These are phyloP conservation scores for Eilema sororculum DNA, from an alignment of 2,888 invertebrate species.

Conservation along the genomic window DNA sequence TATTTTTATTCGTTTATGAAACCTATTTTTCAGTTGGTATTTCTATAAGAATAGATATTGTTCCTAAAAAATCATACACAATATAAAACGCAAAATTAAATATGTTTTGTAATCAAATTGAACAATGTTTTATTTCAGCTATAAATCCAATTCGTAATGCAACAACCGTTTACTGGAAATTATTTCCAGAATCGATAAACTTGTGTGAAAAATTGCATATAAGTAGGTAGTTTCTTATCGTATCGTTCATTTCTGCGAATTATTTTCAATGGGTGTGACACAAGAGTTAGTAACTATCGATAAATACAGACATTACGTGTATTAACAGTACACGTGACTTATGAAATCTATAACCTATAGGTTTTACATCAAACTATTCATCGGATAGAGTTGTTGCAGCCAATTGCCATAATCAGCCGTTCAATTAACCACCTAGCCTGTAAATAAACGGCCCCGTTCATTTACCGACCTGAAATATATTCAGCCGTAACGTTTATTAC, in stretches of 20 bases:
- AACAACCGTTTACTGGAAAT: conserved; percentile 22
- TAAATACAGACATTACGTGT: background rate
- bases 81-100: background rate
- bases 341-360: background rate
- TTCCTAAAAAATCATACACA: background rate
- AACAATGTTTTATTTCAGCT: background rate
- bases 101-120: background rate
- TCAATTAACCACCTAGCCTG: too few species aligned
- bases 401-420: too few species aligned
- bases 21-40: background rate
- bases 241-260: conserved; percentile 22
- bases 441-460: too few species aligned
- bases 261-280: conserved; percentile 32
- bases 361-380: too few species aligned
- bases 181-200: conserved; percentile 36
- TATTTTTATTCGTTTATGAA: background rate
- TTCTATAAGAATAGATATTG: background rate
- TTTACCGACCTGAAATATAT: too few species aligned
- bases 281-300: background rate
- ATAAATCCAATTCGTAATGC: conserved; percentile 7
- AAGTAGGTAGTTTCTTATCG: conserved; percentile 36
- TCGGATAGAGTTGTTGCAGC: too few species aligned
- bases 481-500: too few species aligned
- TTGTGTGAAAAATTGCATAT: conserved; percentile 34
- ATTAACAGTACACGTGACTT: background rate